Evolutionary conservation across 2,888 invertebrate species (phyloP).

Genomic region (Campoplex nolae): DNA sequence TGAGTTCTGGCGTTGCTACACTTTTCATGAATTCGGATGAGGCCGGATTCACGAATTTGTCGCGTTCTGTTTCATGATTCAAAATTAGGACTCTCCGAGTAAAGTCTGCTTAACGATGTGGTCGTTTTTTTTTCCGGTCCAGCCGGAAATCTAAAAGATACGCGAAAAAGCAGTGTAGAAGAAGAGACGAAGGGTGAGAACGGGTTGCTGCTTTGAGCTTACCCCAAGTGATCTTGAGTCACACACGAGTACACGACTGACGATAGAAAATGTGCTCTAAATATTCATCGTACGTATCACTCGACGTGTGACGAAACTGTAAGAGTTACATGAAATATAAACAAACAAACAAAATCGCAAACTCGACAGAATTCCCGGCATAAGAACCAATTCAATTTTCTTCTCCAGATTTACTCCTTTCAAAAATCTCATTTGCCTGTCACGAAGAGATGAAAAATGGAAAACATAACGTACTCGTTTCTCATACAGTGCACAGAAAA

Average conservation of each 20-base stretch:
- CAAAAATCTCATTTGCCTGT: neutral
- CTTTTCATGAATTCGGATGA: slow-evolving; percentile 18
- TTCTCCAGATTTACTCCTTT: neutral
- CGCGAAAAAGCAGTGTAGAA: slow-evolving; percentile 10
- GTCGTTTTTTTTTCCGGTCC: slow-evolving; percentile 24
- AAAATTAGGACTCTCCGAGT: slow-evolving; percentile 56
- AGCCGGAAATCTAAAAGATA: slow-evolving; percentile 4
- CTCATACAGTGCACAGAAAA: neutral
- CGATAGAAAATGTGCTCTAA: slow-evolving; percentile 36
- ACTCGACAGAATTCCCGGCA: neutral
- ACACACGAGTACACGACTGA: slow-evolving; percentile 7
- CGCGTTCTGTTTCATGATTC: slow-evolving; percentile 59
- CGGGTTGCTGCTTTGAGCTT: slow-evolving; percentile 17
- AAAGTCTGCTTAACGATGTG: slow-evolving; percentile 22
- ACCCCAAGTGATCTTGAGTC: slow-evolving; percentile 10
- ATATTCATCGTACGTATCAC: slow-evolving; percentile 40
- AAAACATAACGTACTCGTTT: neutral
- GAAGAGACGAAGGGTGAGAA: neutral
- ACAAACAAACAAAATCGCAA: neutral
- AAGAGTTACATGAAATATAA: slow-evolving; percentile 4
- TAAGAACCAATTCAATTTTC: neutral
- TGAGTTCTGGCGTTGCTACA: neutral
- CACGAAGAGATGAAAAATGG: neutral
- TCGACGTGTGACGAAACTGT: slow-evolving; percentile 22
- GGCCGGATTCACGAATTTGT: slow-evolving; percentile 21